Conservation (phyloP, 2,113 vertebrate genomes). For the Cyprinodon tularosa region DNA sequence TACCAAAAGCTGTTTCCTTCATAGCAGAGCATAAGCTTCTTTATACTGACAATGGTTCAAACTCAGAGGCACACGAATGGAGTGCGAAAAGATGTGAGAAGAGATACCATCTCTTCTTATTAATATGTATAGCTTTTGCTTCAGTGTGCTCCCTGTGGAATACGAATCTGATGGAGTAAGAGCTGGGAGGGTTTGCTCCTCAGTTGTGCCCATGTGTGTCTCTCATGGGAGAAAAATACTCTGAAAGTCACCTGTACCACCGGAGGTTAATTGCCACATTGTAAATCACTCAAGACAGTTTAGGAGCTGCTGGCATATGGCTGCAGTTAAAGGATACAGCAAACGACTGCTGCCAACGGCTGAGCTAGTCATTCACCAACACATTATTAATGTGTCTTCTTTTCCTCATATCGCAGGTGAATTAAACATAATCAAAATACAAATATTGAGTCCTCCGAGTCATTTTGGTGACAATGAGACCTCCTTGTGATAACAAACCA, state of each 20-base stretch:
- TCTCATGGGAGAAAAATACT: slow-evolving; percentile 20
- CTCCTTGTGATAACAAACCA: neutral
- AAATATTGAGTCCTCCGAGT: neutral
- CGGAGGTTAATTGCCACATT: slow-evolving; percentile 59
- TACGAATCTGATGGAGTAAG: slow-evolving; percentile 31
- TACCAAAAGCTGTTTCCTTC: neutral
- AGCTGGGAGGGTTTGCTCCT: slow-evolving; percentile 35
- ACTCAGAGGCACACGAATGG: slow-evolving; percentile 5
- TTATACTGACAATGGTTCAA: slow-evolving; percentile 20
- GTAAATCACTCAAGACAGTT: slow-evolving; percentile 60
- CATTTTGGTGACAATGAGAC: neutral
- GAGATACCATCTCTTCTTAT: slow-evolving; percentile 37
- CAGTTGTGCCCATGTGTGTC: slow-evolving; percentile 5
- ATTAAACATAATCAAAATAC: neutral
- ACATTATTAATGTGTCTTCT: neutral
- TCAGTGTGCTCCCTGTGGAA: slow-evolving; percentile 37
- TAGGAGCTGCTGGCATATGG: slow-evolving; percentile 20
- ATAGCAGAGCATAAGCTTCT: neutral
- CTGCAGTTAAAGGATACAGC: slow-evolving; percentile 24
- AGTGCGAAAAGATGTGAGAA: slow-evolving; percentile 30
- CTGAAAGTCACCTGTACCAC: slow-evolving; percentile 49
- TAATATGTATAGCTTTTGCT: slow-evolving; percentile 62
- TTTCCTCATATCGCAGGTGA: slow-evolving; percentile 13
- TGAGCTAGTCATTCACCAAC: slow-evolving; percentile 1
- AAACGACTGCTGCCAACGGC: neutral